Evolutionary conservation across 92 coral and sea anemone species (phyloP).

Genomic region (Zoanthus sociatus): DNA sequence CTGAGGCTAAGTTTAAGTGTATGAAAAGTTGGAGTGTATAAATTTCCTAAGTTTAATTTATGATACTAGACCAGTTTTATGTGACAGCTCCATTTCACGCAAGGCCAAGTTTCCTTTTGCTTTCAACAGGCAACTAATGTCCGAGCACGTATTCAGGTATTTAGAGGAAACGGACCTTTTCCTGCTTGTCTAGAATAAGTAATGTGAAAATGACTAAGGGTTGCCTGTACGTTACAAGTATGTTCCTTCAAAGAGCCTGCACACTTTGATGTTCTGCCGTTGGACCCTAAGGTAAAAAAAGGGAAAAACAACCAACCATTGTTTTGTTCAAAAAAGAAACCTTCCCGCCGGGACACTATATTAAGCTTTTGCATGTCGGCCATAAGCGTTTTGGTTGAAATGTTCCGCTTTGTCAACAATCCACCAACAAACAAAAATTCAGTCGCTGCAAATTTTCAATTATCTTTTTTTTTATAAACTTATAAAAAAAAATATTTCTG

Average conservation of each 20-base stretch:
- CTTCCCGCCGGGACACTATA: not conserved
- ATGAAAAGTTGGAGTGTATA: slow-evolving; percentile 14
- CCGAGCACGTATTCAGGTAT: slow-evolving; percentile 27
- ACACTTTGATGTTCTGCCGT: not conserved
- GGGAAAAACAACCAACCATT: not conserved
- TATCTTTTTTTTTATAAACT: not conserved
- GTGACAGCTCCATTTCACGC: slow-evolving; percentile 7
- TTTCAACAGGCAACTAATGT: not conserved
- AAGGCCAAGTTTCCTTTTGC: slow-evolving; percentile 5
- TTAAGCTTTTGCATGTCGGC: not conserved
- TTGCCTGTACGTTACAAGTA: not conserved
- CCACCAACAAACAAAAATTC: not conserved
- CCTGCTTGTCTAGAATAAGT: not conserved
- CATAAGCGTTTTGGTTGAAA: not conserved
- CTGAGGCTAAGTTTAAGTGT: not conserved
- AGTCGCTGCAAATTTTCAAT: not conserved
- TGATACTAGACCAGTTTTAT: not conserved
- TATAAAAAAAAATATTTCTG: not conserved
- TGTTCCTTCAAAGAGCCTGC: not conserved
- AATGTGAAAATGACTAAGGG: not conserved
- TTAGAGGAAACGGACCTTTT: not conserved
- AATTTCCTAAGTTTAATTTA: slow-evolving; percentile 1
- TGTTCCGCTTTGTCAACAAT: not conserved
- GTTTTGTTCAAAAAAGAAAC: not conserved
- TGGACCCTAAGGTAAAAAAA: slow-evolving; percentile 2